Conservation (phyloP, 1,140 invertebrate species). For the Drosophila sp. region DNA sequence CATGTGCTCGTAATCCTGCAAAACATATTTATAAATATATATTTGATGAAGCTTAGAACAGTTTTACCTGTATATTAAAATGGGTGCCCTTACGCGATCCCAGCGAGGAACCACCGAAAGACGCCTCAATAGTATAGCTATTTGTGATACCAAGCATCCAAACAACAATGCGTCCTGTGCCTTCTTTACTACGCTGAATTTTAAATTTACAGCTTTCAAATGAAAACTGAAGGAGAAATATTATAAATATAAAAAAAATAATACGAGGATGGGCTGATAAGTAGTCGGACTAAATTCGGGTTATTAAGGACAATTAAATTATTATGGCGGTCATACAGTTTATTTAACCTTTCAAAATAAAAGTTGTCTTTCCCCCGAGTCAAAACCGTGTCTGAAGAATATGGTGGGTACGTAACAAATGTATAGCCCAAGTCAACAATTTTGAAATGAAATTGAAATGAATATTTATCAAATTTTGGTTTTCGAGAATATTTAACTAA, state of each 20-base stretch:
- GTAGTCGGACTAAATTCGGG: no score
- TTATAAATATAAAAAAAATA: neutral
- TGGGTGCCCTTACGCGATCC: slow-evolving; percentile 93
- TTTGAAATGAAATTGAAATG: no score
- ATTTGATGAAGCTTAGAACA: neutral
- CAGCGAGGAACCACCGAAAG: slow-evolving; percentile 94
- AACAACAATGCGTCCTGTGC: slow-evolving; percentile 95
- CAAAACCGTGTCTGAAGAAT: no score
- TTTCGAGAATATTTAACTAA: no score
- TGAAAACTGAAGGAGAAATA: slow-evolving; percentile 89
- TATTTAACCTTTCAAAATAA: no score
- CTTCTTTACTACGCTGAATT: slow-evolving; percentile 96
- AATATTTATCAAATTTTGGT: no score
- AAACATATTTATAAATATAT: neutral
- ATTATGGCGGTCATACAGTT: no score
- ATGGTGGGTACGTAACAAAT: no score
- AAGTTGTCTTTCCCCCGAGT: no score
- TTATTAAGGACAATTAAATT: no score
- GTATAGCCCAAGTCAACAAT: no score
- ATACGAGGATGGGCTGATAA: no score
- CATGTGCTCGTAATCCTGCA: slow-evolving; percentile 89
- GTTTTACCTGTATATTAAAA: slow-evolving; percentile 87
- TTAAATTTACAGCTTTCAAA: slow-evolving; percentile 97
- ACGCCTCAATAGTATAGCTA: slow-evolving; percentile 97
- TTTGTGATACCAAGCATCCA: slow-evolving; percentile 97